phyloP scores from a whole-genome alignment of 2,888 invertebrate species.

The Microctonus aethiopoides region DNA sequence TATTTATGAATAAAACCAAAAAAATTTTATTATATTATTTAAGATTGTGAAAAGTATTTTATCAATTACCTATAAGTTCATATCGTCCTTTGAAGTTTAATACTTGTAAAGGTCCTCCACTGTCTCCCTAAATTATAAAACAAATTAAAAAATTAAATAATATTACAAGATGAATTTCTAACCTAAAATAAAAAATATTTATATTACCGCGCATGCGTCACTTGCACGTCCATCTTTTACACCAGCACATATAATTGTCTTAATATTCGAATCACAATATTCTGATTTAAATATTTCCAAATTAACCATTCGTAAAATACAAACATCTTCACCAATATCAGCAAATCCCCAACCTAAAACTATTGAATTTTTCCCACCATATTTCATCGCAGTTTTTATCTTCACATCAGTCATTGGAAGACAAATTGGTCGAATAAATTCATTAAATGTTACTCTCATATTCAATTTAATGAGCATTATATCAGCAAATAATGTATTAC shows the following conservation, averaged over 20 bases:
- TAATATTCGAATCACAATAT: constrained; percentile 34
- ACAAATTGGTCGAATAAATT: constrained; percentile 42
- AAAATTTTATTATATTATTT: too few relatives aligned
- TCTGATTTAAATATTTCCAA: constrained; percentile 37
- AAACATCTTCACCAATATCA: constrained; percentile 35
- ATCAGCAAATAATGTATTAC: constrained; percentile 34
- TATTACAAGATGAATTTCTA: too few relatives aligned
- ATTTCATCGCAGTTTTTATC: constrained; percentile 29
- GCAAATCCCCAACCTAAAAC: constrained; percentile 47
- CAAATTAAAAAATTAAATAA: too few relatives aligned
- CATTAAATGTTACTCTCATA: constrained; percentile 47
- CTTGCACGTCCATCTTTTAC: constrained; percentile 29
- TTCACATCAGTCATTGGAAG: neutral
- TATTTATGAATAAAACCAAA: too few relatives aligned
- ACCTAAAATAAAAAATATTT: neutral
- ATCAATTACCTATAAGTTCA: constrained; percentile 40
- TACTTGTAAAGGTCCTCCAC: constrained; percentile 49
- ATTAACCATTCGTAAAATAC: constrained; percentile 37
- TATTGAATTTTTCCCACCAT: constrained; percentile 36
- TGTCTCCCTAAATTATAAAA: constrained; percentile 41
- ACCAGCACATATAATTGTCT: constrained; percentile 45
- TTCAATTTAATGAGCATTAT: constrained; percentile 46
- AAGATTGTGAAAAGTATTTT: too few relatives aligned
- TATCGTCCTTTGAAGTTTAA: constrained; percentile 36
- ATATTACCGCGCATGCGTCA: constrained; percentile 39